phyloP scores from a whole-genome alignment of 2,113 vertebrate genomes.

The Calidris pygmaea region DNA sequence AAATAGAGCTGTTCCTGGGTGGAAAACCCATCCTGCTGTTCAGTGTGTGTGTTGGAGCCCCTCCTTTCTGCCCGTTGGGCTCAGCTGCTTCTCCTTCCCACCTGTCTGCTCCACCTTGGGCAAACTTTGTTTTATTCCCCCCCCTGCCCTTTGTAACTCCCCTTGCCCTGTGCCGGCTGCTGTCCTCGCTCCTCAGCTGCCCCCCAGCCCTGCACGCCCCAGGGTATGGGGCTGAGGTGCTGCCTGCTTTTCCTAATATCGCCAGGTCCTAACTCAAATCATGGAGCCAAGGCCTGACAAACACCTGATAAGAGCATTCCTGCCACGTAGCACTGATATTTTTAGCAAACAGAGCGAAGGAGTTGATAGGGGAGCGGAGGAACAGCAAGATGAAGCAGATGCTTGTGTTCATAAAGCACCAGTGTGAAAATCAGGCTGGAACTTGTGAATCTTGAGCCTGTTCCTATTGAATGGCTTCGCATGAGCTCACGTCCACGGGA shows the following conservation, averaged over 20 bases:
- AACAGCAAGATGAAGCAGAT: background rate
- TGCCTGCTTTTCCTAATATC: background rate
- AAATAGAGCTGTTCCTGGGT: background rate
- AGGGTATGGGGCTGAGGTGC: background rate
- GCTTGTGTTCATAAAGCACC: background rate
- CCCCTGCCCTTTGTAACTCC: fast-evolving
- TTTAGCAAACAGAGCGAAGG: background rate
- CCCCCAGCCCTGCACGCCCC: background rate
- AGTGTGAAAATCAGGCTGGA: background rate
- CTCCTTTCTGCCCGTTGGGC: fast-evolving
- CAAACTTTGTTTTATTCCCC: background rate
- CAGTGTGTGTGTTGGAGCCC: fast-evolving
- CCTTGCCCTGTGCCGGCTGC: background rate
- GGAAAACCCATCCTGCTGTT: background rate
- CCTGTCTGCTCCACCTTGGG: background rate
- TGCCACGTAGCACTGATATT: background rate
- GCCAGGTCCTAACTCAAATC: background rate
- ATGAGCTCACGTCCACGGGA: fast-evolving
- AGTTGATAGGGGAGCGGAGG: background rate
- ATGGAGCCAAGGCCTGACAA: background rate
- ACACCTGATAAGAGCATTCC: constrained; percentile 2
- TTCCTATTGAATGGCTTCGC: background rate
- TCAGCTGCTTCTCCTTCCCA: background rate
- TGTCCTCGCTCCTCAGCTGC: background rate
- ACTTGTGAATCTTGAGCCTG: fast-evolving